Percentiles rank a stretch among this genome's conserved stretches.
Evolutionary conservation across 2,888 invertebrate species (phyloP).

Genomic region (Bombyx huttoni): DNA sequence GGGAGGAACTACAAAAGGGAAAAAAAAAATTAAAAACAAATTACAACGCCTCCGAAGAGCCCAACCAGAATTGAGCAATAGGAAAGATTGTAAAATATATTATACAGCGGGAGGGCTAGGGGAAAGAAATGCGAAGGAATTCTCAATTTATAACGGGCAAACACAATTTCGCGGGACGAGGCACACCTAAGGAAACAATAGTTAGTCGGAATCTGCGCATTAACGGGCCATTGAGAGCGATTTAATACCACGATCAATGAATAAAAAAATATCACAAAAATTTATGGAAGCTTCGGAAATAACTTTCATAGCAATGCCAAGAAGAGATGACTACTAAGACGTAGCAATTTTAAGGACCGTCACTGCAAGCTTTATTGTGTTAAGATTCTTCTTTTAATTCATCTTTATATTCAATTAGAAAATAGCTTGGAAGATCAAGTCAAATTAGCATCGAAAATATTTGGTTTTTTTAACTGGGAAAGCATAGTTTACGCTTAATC

Average conservation of each 20-base stretch:
- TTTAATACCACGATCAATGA: neutral
- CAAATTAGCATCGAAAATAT: no score
- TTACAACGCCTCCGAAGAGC: slow-evolving; percentile 15
- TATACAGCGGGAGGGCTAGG: neutral
- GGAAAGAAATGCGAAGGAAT: slow-evolving; percentile 26
- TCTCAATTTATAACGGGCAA: slow-evolving; percentile 51
- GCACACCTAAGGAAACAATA: slow-evolving; percentile 27
- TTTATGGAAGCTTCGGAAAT: no score
- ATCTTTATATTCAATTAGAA: no score
- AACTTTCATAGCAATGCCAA: no score
- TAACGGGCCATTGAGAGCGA: neutral
- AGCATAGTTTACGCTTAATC: no score
- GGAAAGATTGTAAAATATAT: slow-evolving; percentile 1
- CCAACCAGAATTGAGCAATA: slow-evolving; percentile 3
- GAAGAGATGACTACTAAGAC: no score
- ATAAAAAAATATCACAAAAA: no score
- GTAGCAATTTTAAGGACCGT: no score
- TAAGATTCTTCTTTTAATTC: no score
- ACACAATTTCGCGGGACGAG: slow-evolving; percentile 31
- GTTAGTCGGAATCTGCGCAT: neutral
- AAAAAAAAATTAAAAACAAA: slow-evolving; percentile 31
- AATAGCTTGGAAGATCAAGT: no score
- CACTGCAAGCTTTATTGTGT: no score
- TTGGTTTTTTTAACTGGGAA: no score
- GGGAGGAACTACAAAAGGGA: neutral